A percentile compares a stretch with the other conserved stretches of the same genome.
Conservation (phyloP, 2,888 invertebrate species). For the Yponomeuta cagnagella region DNA sequence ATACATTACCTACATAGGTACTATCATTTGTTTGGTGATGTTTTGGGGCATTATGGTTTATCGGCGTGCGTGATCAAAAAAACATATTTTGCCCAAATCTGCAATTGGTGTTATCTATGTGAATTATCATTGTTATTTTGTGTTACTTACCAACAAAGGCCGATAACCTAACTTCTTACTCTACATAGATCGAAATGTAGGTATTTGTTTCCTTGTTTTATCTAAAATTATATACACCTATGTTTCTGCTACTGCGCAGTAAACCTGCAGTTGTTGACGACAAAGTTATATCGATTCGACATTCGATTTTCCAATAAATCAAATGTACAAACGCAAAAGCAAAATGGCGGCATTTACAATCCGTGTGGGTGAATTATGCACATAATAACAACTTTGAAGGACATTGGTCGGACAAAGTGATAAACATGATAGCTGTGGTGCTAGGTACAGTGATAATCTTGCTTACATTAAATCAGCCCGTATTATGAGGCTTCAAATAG, state of each 20-base stretch:
- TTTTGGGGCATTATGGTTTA: too few species aligned
- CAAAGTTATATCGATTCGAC: neutral
- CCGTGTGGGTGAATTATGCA: neutral
- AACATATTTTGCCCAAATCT: too few species aligned
- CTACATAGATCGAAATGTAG: neutral
- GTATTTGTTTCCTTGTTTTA: neutral
- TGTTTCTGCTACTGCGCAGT: neutral
- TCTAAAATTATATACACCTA: neutral
- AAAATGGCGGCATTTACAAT: neutral
- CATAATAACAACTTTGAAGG: slow-evolving; percentile 1
- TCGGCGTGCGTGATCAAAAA: too few species aligned
- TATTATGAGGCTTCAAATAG: too few species aligned
- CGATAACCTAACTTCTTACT: neutral
- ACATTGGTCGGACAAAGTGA: neutral
- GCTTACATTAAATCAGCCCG: neutral
- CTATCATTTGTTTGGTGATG: too few species aligned
- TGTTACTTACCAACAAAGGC: neutral
- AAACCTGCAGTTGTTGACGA: neutral
- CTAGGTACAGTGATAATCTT: neutral
- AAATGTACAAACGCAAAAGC: neutral
- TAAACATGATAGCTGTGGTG: neutral
- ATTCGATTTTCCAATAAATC: neutral
- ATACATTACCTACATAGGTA: too few species aligned
- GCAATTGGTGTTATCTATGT: too few species aligned
- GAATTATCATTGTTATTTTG: neutral